Evolutionary conservation across 2,888 invertebrate genomes (phyloP).

Genomic region (Zootermopsis nevadensis): DNA sequence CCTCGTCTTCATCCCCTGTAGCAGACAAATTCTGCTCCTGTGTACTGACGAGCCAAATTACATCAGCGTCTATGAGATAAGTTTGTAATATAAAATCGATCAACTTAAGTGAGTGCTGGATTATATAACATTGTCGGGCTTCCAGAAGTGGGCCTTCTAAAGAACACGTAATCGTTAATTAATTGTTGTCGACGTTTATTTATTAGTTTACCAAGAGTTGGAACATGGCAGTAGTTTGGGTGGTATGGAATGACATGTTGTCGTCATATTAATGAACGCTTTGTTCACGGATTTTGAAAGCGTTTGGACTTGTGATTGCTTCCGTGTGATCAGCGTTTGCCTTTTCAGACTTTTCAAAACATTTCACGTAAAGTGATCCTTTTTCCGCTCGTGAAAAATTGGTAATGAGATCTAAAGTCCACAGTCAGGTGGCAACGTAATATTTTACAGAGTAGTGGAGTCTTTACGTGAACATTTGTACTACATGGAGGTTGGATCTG

Average conservation of each 20-base stretch:
- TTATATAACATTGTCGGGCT: neutral
- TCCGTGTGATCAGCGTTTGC: no score
- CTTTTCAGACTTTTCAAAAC: no score
- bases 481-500: no score
- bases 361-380: no score
- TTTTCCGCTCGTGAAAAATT: no score
- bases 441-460: no score
- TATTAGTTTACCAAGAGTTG: neutral
- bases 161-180: neutral
- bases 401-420: no score
- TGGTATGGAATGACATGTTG: neutral
- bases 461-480: no score
- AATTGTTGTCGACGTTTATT: constrained; percentile 12
- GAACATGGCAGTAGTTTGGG: neutral
- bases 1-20: neutral
- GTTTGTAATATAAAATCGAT: constrained; percentile 16
- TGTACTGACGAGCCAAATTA: constrained; percentile 19
- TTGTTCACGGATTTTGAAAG: neutral
- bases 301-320: no score
- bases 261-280: neutral
- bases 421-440: no score
- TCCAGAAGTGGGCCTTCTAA: neutral
- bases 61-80: constrained; percentile 14
- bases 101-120: constrained; percentile 8
- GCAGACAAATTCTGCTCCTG: neutral